Evolutionary conservation across 2,797 vertebrate genomes (phyloP).

Genomic region (Rhinoraja longicauda): DNA sequence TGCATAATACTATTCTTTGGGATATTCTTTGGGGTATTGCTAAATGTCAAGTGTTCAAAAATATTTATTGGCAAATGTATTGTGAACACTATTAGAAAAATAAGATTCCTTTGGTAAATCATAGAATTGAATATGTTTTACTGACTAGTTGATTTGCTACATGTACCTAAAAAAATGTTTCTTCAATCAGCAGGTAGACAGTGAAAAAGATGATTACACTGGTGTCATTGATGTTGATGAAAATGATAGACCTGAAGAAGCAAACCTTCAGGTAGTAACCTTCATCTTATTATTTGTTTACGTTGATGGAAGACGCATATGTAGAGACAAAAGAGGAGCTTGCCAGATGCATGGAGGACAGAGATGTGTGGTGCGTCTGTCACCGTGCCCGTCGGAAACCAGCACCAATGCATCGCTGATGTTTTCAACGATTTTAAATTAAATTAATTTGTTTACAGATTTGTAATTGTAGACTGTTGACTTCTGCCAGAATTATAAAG

Average conservation of each 20-base stretch:
- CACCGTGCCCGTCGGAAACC: too few relatives aligned
- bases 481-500: neutral
- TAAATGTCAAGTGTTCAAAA: neutral
- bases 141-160: neutral
- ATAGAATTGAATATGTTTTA: neutral
- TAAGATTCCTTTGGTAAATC: neutral
- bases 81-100: neutral
- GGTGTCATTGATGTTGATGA: slow-evolving; percentile 57
- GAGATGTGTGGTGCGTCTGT: too few relatives aligned
- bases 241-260: slow-evolving; percentile 70
- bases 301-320: too few relatives aligned
- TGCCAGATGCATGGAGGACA: too few relatives aligned
- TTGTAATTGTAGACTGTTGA: neutral
- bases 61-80: neutral
- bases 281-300: neutral
- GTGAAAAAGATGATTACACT: slow-evolving; percentile 70
- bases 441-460: too few relatives aligned
- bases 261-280: slow-evolving; percentile 71
- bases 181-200: slow-evolving; percentile 70
- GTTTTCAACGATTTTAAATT: too few relatives aligned
- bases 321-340: too few relatives aligned
- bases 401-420: too few relatives aligned
- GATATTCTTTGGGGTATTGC: neutral
- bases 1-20: neutral
- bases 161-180: neutral